Conservation (phyloP, 2,888 invertebrate genomes). For the Iselma pallidipennis region DNA sequence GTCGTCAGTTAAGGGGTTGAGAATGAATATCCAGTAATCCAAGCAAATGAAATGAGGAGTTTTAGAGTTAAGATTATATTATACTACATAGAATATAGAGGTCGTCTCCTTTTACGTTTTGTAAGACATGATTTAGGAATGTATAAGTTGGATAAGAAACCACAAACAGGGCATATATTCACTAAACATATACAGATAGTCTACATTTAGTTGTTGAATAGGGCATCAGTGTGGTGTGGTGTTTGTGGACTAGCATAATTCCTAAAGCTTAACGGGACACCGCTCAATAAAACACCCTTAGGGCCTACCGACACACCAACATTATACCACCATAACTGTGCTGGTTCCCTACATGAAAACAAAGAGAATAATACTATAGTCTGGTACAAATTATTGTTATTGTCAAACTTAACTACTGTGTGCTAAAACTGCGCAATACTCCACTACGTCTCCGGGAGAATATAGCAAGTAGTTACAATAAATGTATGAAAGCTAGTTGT, state of each 20-base stretch:
- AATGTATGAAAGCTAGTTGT: background rate
- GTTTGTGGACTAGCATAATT: constrained; percentile 39
- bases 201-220: background rate
- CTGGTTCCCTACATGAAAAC: constrained; percentile 26
- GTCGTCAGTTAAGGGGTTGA: too few relatives aligned
- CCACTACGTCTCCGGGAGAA: background rate
- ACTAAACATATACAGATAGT: constrained; percentile 24
- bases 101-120: too few relatives aligned
- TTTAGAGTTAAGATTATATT: background rate
- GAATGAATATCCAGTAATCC: too few relatives aligned
- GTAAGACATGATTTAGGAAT: constrained; percentile 37
- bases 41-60: background rate
- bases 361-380: constrained; percentile 35
- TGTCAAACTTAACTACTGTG: constrained; percentile 35
- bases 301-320: constrained; percentile 32
- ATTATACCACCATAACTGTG: constrained; percentile 21
- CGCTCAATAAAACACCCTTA: constrained; percentile 37
- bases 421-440: background rate
- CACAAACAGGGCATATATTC: constrained; percentile 27
- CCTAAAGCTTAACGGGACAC: constrained; percentile 35
- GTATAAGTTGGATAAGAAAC: constrained; percentile 28
- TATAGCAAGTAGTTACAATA: too few relatives aligned
- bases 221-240: background rate
- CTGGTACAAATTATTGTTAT: constrained; percentile 38
- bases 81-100: constrained; percentile 3